Conservation (phyloP, 2,113 vertebrate genomes). For the Bos taurus region ARS-UCD2.0 NC_037346.1:28705001-28705500, state of each 20-base stretch:
- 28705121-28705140: background rate
- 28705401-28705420: background rate
- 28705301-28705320: background rate
- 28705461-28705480: background rate
- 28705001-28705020: background rate
- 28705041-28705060: background rate
- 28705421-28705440: accelerated
- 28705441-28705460: background rate
- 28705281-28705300: background rate
- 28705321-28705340: no score
- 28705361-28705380: background rate
- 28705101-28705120: background rate
- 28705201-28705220: background rate
- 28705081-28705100: background rate
- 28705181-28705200: background rate
- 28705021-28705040: background rate
- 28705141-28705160: background rate
- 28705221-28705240: background rate
- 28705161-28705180: background rate
- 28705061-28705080: background rate
- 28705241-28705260: background rate
- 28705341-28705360: no score
- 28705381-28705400: background rate
- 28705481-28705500: background rate
- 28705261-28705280: background rate